Evolutionary conservation across 2,888 invertebrate genomes (phyloP), one percentile per base, ranked within the genome.

Genomic region (Rhyacophila evoluta): DNA sequence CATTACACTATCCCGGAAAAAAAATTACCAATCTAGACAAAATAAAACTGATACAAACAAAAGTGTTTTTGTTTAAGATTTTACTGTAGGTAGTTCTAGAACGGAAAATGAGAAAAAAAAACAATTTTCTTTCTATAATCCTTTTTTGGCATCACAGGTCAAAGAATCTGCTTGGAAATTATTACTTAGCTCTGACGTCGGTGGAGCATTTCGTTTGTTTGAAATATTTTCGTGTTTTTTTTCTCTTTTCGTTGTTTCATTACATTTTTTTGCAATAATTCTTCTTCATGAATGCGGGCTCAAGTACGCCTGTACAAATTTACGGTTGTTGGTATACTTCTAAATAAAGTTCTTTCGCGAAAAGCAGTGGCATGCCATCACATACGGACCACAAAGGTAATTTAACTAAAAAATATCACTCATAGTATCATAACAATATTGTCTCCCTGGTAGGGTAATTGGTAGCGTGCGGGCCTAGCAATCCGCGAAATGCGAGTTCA

Each of bases 251-350:
- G 19, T 55, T 55, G 55, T 55, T 55, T 55, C 55, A 55, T 55
- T 55, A 55, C 55, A 55, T 55, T 55, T 55, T 55, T 55, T 55
- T 55, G 55, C 55, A 19, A 55, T 55, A 55, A 55, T 55, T 55
- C 55, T 55, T 55, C 55, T 55, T 55, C 55, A 55, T 55, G 55
- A 55, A 55, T 55, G 55, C 55, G 55, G 55, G 55, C 19, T 55
- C 55, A 55, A 55, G 55, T 25, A 55, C 10, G 15, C 55, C 55
- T 19, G 55, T 55, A 55, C 55, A 55, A 55, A 55, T 55, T 55
- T 55, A 55, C 55, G 55, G 55, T 55, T 55, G 15, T 55, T 19
- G 55, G 55, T 55, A 55, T 19, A 55, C 55, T 55, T 55, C 55
- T 55, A 55, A 55, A 55, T 55, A 55, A 55, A 55, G 15, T 55